A percentile compares a stretch with the other conserved stretches of the same genome.
Conservation (phyloP, 2,888 invertebrate species). For the Trachelus tabidus region DNA sequence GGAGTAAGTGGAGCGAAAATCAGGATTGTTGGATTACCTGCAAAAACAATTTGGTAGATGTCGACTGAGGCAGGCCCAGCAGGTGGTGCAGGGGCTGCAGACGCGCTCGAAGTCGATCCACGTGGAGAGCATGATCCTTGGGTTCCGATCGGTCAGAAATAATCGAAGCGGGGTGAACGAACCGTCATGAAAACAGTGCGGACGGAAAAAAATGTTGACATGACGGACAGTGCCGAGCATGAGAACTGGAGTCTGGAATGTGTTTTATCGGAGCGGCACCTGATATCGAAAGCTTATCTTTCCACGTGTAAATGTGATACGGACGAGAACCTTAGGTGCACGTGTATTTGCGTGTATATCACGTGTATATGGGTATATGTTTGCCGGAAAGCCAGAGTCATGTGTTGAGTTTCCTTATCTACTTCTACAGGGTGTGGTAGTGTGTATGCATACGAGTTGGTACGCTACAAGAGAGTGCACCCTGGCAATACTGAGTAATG, state of each 20-base stretch:
- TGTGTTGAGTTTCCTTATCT: neutral
- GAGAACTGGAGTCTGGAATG: slow-evolving; percentile 55
- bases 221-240: slow-evolving; percentile 39
- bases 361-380: neutral
- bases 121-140: slow-evolving; percentile 19
- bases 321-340: neutral
- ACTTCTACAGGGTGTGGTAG: neutral
- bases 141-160: slow-evolving; percentile 14
- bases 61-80: slow-evolving; percentile 38
- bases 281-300: slow-evolving; percentile 54
- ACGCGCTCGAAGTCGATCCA: slow-evolving; percentile 32
- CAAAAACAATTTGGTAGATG: slow-evolving; percentile 32
- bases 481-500: neutral
- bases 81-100: slow-evolving; percentile 41
- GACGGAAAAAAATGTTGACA: slow-evolving; percentile 42
- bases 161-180: slow-evolving; percentile 15
- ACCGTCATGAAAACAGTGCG: slow-evolving; percentile 12
- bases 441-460: neutral
- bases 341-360: neutral
- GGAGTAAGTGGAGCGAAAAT: neutral
- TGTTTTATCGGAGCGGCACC: slow-evolving; percentile 44
- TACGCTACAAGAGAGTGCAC: neutral
- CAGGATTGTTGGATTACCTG: slow-evolving; percentile 33
- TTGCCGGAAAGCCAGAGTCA: neutral
- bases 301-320: slow-evolving; percentile 2